phyloP scores from a whole-genome alignment of 2,888 invertebrate species.

The Sarcophaga carnaria region DNA sequence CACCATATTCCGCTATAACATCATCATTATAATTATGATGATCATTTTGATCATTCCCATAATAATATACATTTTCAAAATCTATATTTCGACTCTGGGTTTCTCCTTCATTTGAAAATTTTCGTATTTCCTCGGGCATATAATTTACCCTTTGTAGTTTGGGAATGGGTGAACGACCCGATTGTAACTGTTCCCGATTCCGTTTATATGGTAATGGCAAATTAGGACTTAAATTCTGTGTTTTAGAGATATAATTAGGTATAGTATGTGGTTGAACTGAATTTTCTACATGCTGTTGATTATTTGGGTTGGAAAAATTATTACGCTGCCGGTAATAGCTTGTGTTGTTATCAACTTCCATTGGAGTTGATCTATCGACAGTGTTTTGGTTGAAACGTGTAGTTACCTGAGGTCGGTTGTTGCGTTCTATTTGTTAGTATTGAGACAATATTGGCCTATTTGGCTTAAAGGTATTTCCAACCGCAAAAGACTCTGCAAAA shows the following conservation, averaged over 20 bases:
- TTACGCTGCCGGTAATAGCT: background rate
- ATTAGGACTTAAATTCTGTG: constrained; percentile 19
- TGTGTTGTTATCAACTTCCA: background rate
- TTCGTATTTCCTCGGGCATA: background rate
- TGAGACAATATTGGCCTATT: constrained; percentile 30
- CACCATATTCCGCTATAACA: constrained; percentile 1
- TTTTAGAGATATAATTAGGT: constrained; percentile 6
- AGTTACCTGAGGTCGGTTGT: constrained; percentile 28
- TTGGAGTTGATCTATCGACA: background rate
- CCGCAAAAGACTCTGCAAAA: constrained; percentile 48
- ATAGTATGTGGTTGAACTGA: background rate
- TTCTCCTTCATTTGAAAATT: no score
- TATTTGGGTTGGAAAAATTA: constrained; percentile 6
- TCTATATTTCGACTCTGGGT: no score
- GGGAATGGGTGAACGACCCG: constrained; percentile 29
- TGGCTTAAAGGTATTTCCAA: constrained; percentile 37
- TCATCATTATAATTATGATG: no score
- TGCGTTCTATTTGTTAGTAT: constrained; percentile 35
- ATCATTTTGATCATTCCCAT: no score
- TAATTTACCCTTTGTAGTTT: constrained; percentile 46
- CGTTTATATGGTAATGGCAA: constrained; percentile 40
- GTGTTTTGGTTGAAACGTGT: background rate
- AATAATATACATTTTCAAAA: no score
- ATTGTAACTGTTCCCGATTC: constrained; percentile 11
- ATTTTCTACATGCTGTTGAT: constrained; percentile 45